Conservation (phyloP, 2,797 vertebrate genomes). For the Silurus lanzhouensis region DNA sequence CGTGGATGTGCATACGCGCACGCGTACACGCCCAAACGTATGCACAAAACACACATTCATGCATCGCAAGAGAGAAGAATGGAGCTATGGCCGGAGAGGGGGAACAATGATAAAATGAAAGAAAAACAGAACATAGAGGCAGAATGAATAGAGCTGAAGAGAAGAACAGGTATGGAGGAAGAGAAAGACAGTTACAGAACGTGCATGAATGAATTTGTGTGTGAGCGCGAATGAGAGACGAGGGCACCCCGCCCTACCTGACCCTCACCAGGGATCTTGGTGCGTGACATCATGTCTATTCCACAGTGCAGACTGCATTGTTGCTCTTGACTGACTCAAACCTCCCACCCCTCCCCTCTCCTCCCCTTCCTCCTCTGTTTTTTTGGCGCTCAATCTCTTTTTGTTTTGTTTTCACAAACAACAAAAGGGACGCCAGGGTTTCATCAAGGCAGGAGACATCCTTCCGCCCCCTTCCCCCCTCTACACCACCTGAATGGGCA, state of each 20-base stretch:
- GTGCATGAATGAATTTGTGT: neutral
- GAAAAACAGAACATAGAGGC: conserved; percentile 20
- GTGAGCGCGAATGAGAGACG: conserved; percentile 52
- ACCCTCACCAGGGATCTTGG: conserved; percentile 67
- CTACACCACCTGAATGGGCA: conserved; percentile 48
- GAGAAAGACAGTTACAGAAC: conserved; percentile 31
- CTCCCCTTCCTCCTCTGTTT: conserved; percentile 26
- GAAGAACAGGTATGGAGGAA: conserved; percentile 20
- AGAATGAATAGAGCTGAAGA: conserved; percentile 35
- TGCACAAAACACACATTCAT: conserved; percentile 31
- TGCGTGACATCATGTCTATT: conserved; percentile 77
- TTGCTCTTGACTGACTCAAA: conserved; percentile 68
- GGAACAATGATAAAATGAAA: conserved; percentile 48
- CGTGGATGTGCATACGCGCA: conserved; percentile 33
- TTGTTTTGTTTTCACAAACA: conserved; percentile 72
- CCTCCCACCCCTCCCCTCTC: conserved; percentile 13
- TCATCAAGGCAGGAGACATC: conserved; percentile 67
- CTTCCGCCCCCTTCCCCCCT: conserved; percentile 63
- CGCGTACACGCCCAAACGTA: conserved; percentile 22
- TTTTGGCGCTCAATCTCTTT: conserved; percentile 49
- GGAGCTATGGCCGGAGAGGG: conserved; percentile 20
- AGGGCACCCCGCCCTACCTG: conserved; percentile 71
- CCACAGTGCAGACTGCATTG: conserved; percentile 69
- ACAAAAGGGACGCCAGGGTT: conserved; percentile 72
- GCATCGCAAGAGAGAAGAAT: conserved; percentile 14